phyloP scores from a whole-genome alignment of 2,888 invertebrate genomes.

The Tromatobia lineatoria region DNA sequence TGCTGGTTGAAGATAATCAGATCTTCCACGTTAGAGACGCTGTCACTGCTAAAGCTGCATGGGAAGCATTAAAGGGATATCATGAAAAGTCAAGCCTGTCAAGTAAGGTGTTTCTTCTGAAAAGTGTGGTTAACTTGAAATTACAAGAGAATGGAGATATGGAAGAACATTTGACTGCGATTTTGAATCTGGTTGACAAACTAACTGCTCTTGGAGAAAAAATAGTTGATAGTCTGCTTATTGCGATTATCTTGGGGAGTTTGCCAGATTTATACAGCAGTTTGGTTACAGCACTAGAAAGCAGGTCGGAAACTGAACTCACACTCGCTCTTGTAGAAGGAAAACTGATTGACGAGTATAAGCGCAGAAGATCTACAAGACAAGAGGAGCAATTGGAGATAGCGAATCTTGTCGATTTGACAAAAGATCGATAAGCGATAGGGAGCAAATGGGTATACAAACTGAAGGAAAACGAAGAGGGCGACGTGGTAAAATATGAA shows the following conservation, averaged over 20 bases:
- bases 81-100: background rate
- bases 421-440: background rate
- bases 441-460: background rate
- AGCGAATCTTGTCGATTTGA: background rate
- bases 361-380: slow-evolving; percentile 39
- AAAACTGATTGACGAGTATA: too few relatives aligned
- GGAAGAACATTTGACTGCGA: background rate
- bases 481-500: slow-evolving; percentile 22
- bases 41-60: slow-evolving; percentile 1
- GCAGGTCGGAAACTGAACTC: slow-evolving; percentile 67
- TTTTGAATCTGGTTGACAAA: background rate
- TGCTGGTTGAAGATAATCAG: slow-evolving; percentile 19
- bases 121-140: background rate
- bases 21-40: slow-evolving; percentile 3
- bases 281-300: slow-evolving; percentile 70
- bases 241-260: slow-evolving; percentile 49
- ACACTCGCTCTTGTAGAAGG: slow-evolving; percentile 68
- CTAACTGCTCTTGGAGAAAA: slow-evolving; percentile 10
- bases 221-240: slow-evolving; percentile 7
- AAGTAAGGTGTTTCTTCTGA: background rate
- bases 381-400: background rate
- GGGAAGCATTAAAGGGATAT: background rate
- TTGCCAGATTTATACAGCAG: slow-evolving; percentile 72
- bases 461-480: background rate
- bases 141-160: background rate